Base-by-base conservation (phyloP, 92 coral and sea anemone species). In the Pocillopora meandrina region DNA sequence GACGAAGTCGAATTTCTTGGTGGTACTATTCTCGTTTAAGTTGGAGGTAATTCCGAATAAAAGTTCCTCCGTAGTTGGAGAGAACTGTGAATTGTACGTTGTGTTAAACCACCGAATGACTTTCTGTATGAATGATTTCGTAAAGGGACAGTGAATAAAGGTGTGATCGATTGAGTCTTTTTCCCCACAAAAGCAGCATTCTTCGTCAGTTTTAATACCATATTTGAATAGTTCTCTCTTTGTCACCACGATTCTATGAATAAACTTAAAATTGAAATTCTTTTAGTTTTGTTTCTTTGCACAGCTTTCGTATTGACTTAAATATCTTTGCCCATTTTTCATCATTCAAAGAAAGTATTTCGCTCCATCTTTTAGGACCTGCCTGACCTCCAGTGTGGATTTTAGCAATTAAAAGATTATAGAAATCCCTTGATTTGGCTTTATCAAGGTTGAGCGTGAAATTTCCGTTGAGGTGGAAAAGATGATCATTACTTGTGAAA, bases 281-380 rank as follows among this genome's bases (percentile, higher is more conserved):
- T 26, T 33, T 33, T 31, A 68, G 72, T 33, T 33, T 68, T 13
- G 52, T 33, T 68, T 68, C 72, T 23, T 68, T 68, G 52, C 72
- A 68, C 12, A 33, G 16, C 33, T 33, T 26, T 68, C 52, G 18
- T n/a, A 15, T n/a, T 4, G 23, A 15, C 23, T 64, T 19, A n/a
- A 64, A n/a, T 64, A 64, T 64, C 68, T 68, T 33, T 68, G 42
- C 19, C 72, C 72, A 33, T 12, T 23, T 17, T 10, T 68, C 52
- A 26, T 33, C 72, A 33, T 68, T 64, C 7, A 61, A 61, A 61
- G 65, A 61, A 1, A 66, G 42, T n/a, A 8, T 66, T 23, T 66
- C 71, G 71, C 72, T 68, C 72, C 72, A 68, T 68, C 72, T 68
- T 68, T 23, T 68, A 68, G 36, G 52, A 68, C 72, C 47, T 1